Evolutionary conservation across 2,888 invertebrate genomes (phyloP), one percentile per base, ranked within the genome.

Genomic region (Leucozona laternaria): DNA sequence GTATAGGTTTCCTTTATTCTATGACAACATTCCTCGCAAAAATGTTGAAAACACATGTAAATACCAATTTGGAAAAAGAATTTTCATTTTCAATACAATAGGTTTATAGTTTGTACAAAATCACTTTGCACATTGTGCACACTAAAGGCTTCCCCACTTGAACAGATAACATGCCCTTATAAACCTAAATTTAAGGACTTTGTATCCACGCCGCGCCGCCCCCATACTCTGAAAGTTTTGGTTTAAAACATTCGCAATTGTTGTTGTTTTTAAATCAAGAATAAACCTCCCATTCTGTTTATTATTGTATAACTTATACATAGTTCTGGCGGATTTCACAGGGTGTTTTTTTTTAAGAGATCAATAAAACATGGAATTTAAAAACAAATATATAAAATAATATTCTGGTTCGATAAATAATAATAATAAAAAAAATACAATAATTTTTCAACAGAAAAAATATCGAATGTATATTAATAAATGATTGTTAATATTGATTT

Each of bases 101-200:
- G 64, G 43, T 66, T 45, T 64, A n/a, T n/a, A 62, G 25, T 28
- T 43, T 66, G 13, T 20, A 66, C 31, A 48, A n/a, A n/a, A 45
- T 64, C 17, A 17, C 31, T 20, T 15, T 57, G 0, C 13, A 22
- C 7, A n/a, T 2, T 45, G 64, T 45, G 45, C 45, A 64, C 45
- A 45, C 11, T 43, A 11, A 45, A 34, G 66, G 48, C 31, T 66
- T 66, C 66, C 20, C 22, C 45, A 48, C 20, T 66, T 66, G 20
- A 66, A 66, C 48, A 66, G 7, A 22, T 17, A 48, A 66, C 20
- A 31, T 66, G 48, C 13, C 45, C 34, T 20, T 15, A n/a, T n/a
- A 31, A 66, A 34, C 31, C 20, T 31, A 28, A 1, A 45, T 66
- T 66, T 31, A 45, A 25, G 64, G 43, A 64, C 45, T 17, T 28